Evolutionary conservation across 2,797 vertebrate genomes (phyloP), one percentile per base, ranked within the genome.

Genomic region (Naso thynnoides): DNA sequence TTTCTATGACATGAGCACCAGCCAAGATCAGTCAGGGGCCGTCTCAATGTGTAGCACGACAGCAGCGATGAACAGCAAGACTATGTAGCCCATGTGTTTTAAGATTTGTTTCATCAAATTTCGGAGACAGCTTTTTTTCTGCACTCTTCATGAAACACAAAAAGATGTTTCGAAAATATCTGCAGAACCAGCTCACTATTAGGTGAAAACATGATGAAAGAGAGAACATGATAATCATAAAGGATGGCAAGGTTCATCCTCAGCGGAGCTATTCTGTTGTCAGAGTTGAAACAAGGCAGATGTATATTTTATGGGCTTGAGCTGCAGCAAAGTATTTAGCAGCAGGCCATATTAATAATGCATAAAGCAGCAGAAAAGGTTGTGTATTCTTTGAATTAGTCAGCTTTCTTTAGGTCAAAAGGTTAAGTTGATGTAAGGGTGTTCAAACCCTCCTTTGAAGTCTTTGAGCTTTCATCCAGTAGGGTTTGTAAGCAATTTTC

Each of bases 231-330:
- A 58, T 79, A 52, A 66, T 81, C 41, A 36, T 14, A 70, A 49
- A 58, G 48, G 11, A 86, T 85, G 81, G 67, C 82, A 70, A 76
- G 29, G 57, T 75, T 73, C 55, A 27, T 81, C 67, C 76, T 84
- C 56, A 38, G 53, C 23, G 56, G 73, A 86, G 56, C 67, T 73
- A 50, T 72, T 82, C 71, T 68, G 67, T 80, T 84, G 73, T 84
- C 73, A 66, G 72, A 66, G 73, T 74, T 84, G 74, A 86, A 83
- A 90, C 73, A 78, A 79, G 77, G 54, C 64, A 55, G 42, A 90
- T 93, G 63, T 72, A 92, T 88, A 85, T 91, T 93, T 91, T 77
- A 89, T 90, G 57, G 73, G 48, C 60, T 52, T 65, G 56, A 69
- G 66, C 80, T 82, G 61, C 73, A 56, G 66, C 71, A 71, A 74